phyloP scores from a whole-genome alignment of 2,113 vertebrate species.

The Sapayoa aenigma region DNA sequence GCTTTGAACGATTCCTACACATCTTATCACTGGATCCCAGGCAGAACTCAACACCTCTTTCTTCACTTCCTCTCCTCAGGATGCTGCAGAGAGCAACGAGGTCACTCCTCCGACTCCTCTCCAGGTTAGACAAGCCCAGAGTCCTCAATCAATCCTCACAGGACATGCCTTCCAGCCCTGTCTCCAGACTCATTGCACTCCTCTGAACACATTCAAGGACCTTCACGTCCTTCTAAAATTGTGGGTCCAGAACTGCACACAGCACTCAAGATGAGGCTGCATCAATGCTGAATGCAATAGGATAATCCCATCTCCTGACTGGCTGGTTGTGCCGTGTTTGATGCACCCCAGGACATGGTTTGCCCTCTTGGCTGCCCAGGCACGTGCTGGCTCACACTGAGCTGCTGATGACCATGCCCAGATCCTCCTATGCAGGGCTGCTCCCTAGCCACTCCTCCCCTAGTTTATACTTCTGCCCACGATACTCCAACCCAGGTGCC shows the following conservation, averaged over 20 bases:
- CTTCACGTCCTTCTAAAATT: background rate
- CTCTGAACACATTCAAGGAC: background rate
- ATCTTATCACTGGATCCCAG: background rate
- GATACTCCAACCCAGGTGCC: background rate
- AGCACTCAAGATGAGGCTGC: background rate
- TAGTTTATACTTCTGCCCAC: background rate
- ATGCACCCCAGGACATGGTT: background rate
- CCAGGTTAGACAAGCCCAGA: background rate
- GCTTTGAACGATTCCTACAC: background rate
- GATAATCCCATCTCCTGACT: background rate
- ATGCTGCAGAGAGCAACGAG: background rate
- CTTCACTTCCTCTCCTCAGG: background rate
- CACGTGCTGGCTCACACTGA: background rate
- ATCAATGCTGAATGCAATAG: background rate
- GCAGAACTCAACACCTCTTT: background rate
- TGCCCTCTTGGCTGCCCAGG: background rate
- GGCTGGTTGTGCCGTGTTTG: rapidly evolving
- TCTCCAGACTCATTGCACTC: background rate
- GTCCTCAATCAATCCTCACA: background rate
- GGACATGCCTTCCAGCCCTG: background rate
- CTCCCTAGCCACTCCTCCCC: background rate
- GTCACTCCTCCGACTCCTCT: background rate
- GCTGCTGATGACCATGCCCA: background rate
- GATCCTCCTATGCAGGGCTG: background rate
- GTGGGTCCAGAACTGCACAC: background rate